phyloP scores from a whole-genome alignment of 2,888 invertebrate genomes.

The Steinernema hermaphroditum region DNA sequence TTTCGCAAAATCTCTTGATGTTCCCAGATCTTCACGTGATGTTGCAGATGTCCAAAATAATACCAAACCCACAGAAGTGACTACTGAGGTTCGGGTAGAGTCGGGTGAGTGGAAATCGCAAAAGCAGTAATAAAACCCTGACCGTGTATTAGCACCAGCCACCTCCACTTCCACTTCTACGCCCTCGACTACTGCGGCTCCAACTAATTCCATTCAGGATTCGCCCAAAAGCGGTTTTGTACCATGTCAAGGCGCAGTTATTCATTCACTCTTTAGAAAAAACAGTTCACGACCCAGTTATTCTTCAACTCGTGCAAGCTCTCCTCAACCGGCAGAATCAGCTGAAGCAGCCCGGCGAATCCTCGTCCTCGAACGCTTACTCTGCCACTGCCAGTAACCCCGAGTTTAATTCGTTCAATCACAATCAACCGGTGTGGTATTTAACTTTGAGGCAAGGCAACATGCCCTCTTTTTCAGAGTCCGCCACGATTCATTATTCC shows the following conservation, averaged over 20 bases:
- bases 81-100: too few relatives aligned
- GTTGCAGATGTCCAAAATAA: background rate
- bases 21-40: background rate
- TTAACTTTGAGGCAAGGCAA: background rate
- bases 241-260: background rate
- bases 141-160: too few relatives aligned
- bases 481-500: constrained; percentile 1
- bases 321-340: constrained; percentile 15
- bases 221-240: background rate
- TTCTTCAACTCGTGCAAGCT: constrained; percentile 31
- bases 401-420: constrained; percentile 1
- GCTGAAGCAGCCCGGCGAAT: background rate
- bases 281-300: constrained; percentile 12
- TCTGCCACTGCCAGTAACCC: background rate
- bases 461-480: background rate
- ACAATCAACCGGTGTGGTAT: background rate
- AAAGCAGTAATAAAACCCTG: too few relatives aligned
- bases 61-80: background rate
- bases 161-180: too few relatives aligned
- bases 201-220: background rate
- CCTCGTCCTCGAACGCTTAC: background rate
- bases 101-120: too few relatives aligned
- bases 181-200: too few relatives aligned
- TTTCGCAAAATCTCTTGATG: background rate
- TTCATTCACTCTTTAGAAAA: background rate